Percentiles rank a stretch among this genome's conserved stretches.
Evolutionary conservation across 2,797 vertebrate species (phyloP).

Genomic region (Hozukius guyotensis): DNA sequence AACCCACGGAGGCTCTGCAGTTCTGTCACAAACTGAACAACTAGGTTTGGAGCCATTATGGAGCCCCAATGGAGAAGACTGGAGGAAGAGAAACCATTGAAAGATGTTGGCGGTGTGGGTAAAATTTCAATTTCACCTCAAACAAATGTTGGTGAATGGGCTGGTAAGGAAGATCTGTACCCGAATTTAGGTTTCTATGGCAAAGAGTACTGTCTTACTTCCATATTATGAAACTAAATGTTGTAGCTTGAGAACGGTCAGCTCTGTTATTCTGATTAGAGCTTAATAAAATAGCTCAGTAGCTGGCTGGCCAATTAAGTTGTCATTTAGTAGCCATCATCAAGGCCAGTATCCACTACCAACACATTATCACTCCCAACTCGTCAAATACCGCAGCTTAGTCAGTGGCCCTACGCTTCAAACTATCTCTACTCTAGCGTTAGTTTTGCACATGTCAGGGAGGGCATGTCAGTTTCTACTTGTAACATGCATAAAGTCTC

Average conservation of each 20-base stretch:
- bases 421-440: not conserved
- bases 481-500: no score
- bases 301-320: not conserved
- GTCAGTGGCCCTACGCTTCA: not conserved
- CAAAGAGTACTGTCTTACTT: not conserved
- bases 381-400: not conserved
- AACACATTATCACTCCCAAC: not conserved
- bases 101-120: not conserved
- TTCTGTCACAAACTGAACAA: slow-evolving; percentile 15
- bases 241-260: not conserved
- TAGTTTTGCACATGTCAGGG: not conserved
- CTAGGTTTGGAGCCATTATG: not conserved
- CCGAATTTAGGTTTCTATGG: not conserved
- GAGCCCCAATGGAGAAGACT: not conserved
- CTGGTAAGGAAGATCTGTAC: not conserved
- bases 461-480: not conserved
- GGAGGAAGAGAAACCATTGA: not conserved
- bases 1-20: slow-evolving; percentile 7
- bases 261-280: not conserved
- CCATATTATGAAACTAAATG: not conserved
- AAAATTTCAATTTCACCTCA: not conserved
- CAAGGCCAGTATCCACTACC: not conserved
- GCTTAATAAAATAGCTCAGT: not conserved
- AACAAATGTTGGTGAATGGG: not conserved
- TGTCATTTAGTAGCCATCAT: not conserved